Evolutionary conservation across 2,113 vertebrate species (phyloP).

Genomic region (Ctenodactylus gundi): DNA sequence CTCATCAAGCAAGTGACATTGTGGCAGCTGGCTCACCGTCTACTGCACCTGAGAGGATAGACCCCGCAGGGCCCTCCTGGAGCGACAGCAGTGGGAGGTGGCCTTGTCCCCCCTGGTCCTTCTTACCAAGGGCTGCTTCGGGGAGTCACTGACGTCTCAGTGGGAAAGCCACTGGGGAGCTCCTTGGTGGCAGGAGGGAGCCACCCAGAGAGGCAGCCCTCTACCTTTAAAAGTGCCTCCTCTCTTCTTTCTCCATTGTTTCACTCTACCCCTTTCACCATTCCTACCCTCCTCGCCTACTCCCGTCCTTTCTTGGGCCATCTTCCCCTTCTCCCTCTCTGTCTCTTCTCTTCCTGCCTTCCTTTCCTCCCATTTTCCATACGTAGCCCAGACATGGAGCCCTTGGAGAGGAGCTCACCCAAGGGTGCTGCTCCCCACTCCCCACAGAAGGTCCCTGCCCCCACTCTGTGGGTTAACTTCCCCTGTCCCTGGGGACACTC

Average conservation of each 20-base stretch:
- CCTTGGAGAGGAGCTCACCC: neutral
- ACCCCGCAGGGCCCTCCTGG: neutral
- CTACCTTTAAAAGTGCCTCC: no score
- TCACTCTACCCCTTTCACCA: neutral
- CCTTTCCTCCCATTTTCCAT: neutral
- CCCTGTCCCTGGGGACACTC: neutral
- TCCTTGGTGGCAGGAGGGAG: neutral
- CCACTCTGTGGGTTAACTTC: neutral
- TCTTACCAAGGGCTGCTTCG: accelerated
- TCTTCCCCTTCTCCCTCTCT: neutral
- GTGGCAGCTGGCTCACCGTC: no score
- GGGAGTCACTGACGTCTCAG: neutral
- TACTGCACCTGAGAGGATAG: accelerated
- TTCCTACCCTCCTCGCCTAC: accelerated
- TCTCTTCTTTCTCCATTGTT: no score
- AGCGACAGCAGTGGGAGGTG: neutral
- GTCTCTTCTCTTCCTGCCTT: neutral
- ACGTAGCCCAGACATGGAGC: neutral
- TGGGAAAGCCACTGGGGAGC: neutral
- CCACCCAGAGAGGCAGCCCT: no score
- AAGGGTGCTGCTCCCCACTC: no score
- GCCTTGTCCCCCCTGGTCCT: accelerated
- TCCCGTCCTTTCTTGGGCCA: neutral
- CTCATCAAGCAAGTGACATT: neutral
- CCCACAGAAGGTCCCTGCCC: neutral